Evolutionary conservation across 2,797 vertebrate species (phyloP).

Genomic region (Aphelocoma californica): DNA sequence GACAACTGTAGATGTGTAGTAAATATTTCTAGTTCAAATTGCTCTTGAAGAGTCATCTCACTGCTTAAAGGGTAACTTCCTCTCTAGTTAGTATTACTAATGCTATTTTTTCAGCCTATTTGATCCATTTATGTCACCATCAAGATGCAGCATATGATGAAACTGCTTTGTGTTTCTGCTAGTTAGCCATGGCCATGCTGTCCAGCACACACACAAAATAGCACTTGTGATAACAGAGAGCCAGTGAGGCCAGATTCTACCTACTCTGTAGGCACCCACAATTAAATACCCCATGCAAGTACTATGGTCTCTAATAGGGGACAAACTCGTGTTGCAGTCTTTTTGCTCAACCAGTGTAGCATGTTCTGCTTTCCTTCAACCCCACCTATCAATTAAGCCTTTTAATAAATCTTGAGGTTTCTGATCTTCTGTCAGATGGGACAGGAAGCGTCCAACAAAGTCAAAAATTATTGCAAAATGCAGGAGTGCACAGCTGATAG

Average conservation of each 20-base stretch:
- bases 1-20: background rate
- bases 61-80: background rate
- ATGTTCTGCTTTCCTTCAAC: background rate
- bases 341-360: background rate
- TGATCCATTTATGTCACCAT: background rate
- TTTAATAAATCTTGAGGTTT: background rate
- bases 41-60: background rate
- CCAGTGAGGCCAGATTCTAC: background rate
- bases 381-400: background rate
- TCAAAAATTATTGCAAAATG: background rate
- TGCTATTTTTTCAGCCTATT: background rate
- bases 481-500: background rate
- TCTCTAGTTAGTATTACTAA: background rate
- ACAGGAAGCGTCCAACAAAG: background rate
- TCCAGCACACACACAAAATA: background rate
- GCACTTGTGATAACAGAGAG: background rate
- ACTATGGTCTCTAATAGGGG: background rate
- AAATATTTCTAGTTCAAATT: background rate
- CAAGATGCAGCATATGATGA: background rate
- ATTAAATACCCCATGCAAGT: background rate
- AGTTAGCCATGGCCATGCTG: rapidly evolving
- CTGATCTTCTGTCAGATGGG: background rate
- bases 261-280: background rate
- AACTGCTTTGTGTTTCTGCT: background rate
- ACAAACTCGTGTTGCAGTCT: background rate